Conservation (phyloP, 2,888 invertebrate genomes). For the Argyra leucocephala region DNA sequence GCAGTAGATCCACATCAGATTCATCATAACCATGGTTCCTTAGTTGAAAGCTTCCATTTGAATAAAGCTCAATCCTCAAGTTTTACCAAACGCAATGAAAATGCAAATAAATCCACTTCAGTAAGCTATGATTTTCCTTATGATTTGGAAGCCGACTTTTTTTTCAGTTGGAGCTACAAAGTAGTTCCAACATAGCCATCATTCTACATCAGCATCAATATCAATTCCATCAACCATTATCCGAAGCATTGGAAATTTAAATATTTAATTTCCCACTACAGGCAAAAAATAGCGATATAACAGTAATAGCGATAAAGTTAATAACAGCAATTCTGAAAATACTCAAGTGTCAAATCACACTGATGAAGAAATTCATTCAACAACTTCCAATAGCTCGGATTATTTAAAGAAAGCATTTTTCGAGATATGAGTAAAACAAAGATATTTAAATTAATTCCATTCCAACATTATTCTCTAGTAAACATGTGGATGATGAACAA, state of each 20-base stretch:
- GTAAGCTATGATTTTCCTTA: slow-evolving; percentile 47
- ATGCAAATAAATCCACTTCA: slow-evolving; percentile 33
- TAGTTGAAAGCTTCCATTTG: slow-evolving; percentile 33
- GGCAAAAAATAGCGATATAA: slow-evolving; percentile 37
- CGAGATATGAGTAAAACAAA: slow-evolving; percentile 52
- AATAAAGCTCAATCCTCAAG: slow-evolving; percentile 29
- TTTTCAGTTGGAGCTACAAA: slow-evolving; percentile 73
- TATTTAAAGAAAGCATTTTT: slow-evolving; percentile 57
- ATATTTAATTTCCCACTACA: slow-evolving; percentile 30
- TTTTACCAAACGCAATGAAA: slow-evolving; percentile 34
- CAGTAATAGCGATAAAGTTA: slow-evolving; percentile 13
- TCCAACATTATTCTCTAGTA: slow-evolving; percentile 33
- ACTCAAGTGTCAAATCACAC: slow-evolving; percentile 39
- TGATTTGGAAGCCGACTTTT: slow-evolving; percentile 70
- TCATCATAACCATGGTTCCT: slow-evolving; percentile 36
- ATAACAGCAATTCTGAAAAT: neutral
- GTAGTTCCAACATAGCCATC: slow-evolving; percentile 47
- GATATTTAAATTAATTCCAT: slow-evolving; percentile 40
- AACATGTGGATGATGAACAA: slow-evolving; percentile 37
- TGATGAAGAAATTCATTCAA: slow-evolving; percentile 32
- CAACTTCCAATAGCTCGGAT: slow-evolving; percentile 26
- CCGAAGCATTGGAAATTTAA: slow-evolving; percentile 35
- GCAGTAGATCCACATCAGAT: slow-evolving; percentile 31
- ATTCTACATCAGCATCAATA: slow-evolving; percentile 20
- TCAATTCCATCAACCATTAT: slow-evolving; percentile 40